Conservation (phyloP, 2,113 vertebrate genomes). For the Taurulus bubalis region DNA sequence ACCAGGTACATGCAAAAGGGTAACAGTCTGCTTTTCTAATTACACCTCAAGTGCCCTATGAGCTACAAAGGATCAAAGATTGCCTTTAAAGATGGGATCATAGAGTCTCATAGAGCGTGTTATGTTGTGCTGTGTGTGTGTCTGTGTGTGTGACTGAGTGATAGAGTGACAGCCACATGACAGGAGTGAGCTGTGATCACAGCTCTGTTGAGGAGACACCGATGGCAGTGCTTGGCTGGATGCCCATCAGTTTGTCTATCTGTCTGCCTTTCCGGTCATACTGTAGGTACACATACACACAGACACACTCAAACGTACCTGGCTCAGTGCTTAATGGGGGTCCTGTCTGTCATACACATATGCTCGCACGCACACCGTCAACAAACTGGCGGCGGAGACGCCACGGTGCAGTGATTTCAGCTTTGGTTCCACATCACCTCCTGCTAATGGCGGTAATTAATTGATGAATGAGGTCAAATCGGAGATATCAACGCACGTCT, state of each 20-base stretch:
- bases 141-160: slow-evolving; percentile 57
- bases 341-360: slow-evolving; percentile 63
- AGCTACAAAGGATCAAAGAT: slow-evolving; percentile 29
- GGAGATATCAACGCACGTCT: slow-evolving; percentile 84
- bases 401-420: slow-evolving; percentile 74
- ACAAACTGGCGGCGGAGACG: slow-evolving; percentile 63
- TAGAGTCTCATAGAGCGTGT: slow-evolving; percentile 14
- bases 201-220: slow-evolving; percentile 68
- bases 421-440: slow-evolving; percentile 84
- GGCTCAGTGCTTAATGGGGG: slow-evolving; percentile 61
- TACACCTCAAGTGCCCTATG: slow-evolving; percentile 11
- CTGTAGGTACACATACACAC: slow-evolving; percentile 37
- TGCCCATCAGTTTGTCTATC: slow-evolving; percentile 76
- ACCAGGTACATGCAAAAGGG: slow-evolving; percentile 9
- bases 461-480: slow-evolving; percentile 87
- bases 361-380: slow-evolving; percentile 53
- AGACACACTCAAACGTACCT: slow-evolving; percentile 52
- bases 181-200: slow-evolving; percentile 75
- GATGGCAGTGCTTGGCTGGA: slow-evolving; percentile 63
- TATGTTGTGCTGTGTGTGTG: slow-evolving; percentile 22
- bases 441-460: slow-evolving; percentile 85
- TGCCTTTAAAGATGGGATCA: slow-evolving; percentile 37
- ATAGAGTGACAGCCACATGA: slow-evolving; percentile 78
- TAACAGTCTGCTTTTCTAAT: slow-evolving; percentile 27
- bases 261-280: slow-evolving; percentile 58